A percentile compares a stretch with the other conserved stretches of the same genome.
These are phyloP conservation scores for Drosophila lutescens DNA, from an alignment of 2,888 invertebrate species.

Conservation along the genomic window DNA sequence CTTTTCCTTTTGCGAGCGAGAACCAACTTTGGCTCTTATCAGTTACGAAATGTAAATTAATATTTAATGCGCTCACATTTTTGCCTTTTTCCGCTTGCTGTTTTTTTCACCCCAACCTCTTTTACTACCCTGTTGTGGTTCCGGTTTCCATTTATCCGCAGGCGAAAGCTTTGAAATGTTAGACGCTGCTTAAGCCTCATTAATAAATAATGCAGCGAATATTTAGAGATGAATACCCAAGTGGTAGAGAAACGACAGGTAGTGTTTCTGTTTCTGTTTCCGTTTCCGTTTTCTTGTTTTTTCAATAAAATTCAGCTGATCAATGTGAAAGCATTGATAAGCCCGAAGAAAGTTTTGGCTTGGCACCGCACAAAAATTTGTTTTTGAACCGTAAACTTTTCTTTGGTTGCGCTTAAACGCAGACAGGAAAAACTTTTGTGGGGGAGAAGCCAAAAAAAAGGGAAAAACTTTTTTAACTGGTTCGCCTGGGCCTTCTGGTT, in stretches of 20 bases:
- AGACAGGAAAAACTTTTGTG: constrained; percentile 62
- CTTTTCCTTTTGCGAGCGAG: constrained; percentile 9
- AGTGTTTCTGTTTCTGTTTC: neutral
- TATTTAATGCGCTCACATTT: constrained; percentile 75
- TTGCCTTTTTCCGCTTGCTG: constrained; percentile 40
- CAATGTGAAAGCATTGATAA: constrained; percentile 67
- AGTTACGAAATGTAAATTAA: constrained; percentile 76
- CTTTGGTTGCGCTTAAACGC: constrained; percentile 72
- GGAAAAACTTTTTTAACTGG: constrained; percentile 47
- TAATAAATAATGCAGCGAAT: constrained; percentile 75
- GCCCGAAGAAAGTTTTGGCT: constrained; percentile 63
- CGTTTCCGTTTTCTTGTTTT: constrained; percentile 25
- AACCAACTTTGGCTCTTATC: constrained; percentile 60
- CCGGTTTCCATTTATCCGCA: constrained; percentile 22
- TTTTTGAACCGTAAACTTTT: constrained; percentile 54
- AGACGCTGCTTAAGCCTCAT: constrained; percentile 80
- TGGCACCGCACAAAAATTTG: constrained; percentile 51
- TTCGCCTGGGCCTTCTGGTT: constrained; percentile 8
- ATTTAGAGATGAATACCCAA: constrained; percentile 47
- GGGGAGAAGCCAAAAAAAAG: neutral
- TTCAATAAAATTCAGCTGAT: constrained; percentile 49
- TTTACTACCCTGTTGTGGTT: constrained; percentile 15
- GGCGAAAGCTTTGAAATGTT: constrained; percentile 67
- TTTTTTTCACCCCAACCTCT: neutral
- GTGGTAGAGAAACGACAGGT: constrained; percentile 7